Evolutionary conservation across 2,888 invertebrate genomes (phyloP).

Genomic region (Drosophila macrospina): DNA sequence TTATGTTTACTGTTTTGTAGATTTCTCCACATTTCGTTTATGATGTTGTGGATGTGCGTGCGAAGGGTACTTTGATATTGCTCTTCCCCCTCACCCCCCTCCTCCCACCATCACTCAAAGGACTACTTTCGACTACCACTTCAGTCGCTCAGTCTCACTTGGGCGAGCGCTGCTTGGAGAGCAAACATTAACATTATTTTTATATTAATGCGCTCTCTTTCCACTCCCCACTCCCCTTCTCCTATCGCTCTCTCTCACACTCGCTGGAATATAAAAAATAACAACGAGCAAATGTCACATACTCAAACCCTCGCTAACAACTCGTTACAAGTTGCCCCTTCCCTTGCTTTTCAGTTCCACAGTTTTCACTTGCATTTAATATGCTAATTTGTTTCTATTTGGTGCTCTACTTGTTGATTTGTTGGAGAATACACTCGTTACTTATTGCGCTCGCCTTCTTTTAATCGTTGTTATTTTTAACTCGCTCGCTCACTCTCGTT

Average conservation of each 20-base stretch:
- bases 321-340: neutral
- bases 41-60: conserved; percentile 62
- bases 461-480: too few relatives aligned
- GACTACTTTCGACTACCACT: neutral
- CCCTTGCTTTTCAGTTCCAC: neutral
- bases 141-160: conserved; percentile 28
- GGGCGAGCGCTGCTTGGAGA: conserved; percentile 36
- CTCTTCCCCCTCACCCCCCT: neutral
- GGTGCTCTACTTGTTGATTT: neutral
- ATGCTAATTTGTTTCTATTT: neutral
- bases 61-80: conserved; percentile 52
- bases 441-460: neutral
- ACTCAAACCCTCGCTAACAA: conserved; percentile 8
- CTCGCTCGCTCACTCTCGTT: too few relatives aligned
- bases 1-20: conserved; percentile 78
- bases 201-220: conserved; percentile 72
- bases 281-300: conserved; percentile 20
- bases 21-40: conserved; percentile 66
- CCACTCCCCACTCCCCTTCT: too few relatives aligned
- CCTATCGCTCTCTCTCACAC: too few relatives aligned
- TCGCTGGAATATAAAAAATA: conserved; percentile 18
- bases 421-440: too few relatives aligned
- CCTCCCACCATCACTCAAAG: neutral
- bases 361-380: neutral
- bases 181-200: conserved; percentile 79